Evolutionary conservation across 2,888 invertebrate species (phyloP).

Genomic region (Agrotis clavis): DNA sequence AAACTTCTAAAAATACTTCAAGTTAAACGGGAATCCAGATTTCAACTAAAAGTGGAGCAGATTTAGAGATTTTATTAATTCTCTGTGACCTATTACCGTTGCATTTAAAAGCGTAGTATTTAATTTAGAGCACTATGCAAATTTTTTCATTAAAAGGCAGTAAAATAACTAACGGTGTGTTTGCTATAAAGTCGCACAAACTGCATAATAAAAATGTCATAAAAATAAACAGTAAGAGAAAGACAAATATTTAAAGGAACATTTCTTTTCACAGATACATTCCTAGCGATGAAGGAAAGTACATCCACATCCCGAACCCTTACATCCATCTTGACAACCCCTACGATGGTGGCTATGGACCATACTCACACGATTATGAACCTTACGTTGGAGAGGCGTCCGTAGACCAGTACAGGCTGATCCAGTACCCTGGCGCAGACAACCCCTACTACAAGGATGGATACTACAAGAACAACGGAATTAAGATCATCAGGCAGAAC

Average conservation of each 20-base stretch:
- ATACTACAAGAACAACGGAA: constrained; percentile 89
- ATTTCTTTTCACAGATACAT: constrained; percentile 81
- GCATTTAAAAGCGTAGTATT: constrained; percentile 23
- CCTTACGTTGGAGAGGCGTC: constrained; percentile 88
- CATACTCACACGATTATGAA: constrained; percentile 86
- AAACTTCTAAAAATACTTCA: constrained; percentile 52
- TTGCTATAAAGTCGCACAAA: constrained; percentile 20
- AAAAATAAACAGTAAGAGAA: constrained; percentile 19
- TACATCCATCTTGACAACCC: constrained; percentile 90
- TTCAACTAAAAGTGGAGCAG: constrained; percentile 39
- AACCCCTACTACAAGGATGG: constrained; percentile 88
- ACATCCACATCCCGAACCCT: constrained; percentile 89
- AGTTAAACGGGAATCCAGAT: constrained; percentile 49
- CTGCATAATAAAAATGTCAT: constrained; percentile 5
- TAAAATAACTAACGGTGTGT: constrained; percentile 34
- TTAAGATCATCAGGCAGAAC: constrained; percentile 88
- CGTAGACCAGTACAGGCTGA: constrained; percentile 82
- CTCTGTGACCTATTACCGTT: constrained; percentile 23
- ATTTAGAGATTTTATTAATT: constrained; percentile 41
- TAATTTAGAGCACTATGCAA: constrained; percentile 23
- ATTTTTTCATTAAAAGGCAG: constrained; percentile 15
- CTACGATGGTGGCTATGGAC: constrained; percentile 86
- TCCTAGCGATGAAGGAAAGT: constrained; percentile 88
- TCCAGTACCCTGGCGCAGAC: constrained; percentile 80
- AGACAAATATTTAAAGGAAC: constrained; percentile 6